Evolutionary conservation across 2,888 invertebrate genomes (phyloP).

Genomic region (Uloborus plumipes): DNA sequence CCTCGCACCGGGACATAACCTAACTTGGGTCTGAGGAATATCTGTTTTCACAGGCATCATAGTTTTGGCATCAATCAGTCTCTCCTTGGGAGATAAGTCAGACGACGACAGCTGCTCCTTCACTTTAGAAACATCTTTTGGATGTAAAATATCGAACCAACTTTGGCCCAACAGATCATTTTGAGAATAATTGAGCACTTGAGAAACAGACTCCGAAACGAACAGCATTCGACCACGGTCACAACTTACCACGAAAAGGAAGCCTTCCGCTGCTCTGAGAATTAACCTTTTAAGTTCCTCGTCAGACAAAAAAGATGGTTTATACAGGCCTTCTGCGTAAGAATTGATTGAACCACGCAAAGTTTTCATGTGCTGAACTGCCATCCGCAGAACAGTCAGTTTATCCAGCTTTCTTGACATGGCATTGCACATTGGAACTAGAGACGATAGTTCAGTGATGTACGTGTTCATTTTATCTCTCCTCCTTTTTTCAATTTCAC

Average conservation of each 20-base stretch:
- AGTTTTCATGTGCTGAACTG: conserved; percentile 90
- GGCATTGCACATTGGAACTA: conserved; percentile 94
- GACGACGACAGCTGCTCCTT: conserved; percentile 94
- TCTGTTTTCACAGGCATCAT: conserved; percentile 93
- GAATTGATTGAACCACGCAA: conserved; percentile 81
- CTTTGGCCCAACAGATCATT: conserved; percentile 91
- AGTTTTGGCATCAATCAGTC: conserved; percentile 92
- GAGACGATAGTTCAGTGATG: conserved; percentile 87
- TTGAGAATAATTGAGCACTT: conserved; percentile 75
- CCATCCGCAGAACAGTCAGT: conserved; percentile 89
- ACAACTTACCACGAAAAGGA: conserved; percentile 92
- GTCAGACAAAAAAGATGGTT: conserved; percentile 86
- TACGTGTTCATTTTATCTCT: conserved; percentile 97
- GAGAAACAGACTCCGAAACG: conserved; percentile 88
- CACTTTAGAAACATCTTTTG: conserved; percentile 93
- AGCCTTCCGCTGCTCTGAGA: conserved; percentile 88
- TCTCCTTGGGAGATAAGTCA: conserved; percentile 87
- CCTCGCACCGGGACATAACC: conserved; percentile 88
- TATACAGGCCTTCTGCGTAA: conserved; percentile 82
- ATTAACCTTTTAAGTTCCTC: conserved; percentile 88
- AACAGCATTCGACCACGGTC: conserved; percentile 91
- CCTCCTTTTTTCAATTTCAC: conserved; percentile 94
- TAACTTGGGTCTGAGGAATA: conserved; percentile 81
- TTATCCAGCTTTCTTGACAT: conserved; percentile 95
- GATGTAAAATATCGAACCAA: conserved; percentile 93